A percentile compares a stretch with the other conserved stretches of the same genome.
phyloP scores from a whole-genome alignment of 2,888 invertebrate genomes.

The Allygus modestus region DNA sequence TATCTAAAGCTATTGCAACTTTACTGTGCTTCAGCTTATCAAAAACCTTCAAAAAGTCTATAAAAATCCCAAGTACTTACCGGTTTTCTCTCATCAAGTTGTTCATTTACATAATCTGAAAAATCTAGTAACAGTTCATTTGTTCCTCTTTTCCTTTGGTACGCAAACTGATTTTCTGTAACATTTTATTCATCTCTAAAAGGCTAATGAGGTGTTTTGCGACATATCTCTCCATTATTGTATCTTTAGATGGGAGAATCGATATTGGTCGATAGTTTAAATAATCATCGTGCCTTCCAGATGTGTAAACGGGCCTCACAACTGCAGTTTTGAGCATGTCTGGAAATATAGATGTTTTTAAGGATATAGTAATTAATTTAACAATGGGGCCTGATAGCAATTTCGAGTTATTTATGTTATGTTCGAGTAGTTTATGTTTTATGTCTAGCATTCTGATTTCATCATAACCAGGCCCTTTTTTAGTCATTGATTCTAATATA shows the following conservation, averaged over 20 bases:
- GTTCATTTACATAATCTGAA: background rate
- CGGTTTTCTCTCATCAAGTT: background rate
- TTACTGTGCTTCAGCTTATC: background rate
- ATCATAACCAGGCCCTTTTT: background rate
- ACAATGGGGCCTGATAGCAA: background rate
- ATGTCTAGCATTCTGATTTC: background rate
- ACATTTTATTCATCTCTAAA: background rate
- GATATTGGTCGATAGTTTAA: background rate
- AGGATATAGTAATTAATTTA: background rate
- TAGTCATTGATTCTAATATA: background rate
- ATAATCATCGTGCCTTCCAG: background rate
- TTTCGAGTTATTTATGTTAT: background rate
- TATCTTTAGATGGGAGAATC: background rate
- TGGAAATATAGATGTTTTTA: background rate
- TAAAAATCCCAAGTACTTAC: background rate
- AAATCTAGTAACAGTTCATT: background rate
- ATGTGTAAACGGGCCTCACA: background rate
- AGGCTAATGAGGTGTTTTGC: background rate
- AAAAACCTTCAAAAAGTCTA: background rate
- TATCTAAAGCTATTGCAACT: conserved; percentile 6
- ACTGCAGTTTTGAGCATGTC: background rate
- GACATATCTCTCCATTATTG: background rate
- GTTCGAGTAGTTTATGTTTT: too few relatives aligned
- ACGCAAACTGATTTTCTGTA: background rate
- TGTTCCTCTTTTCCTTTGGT: conserved; percentile 2